Evolutionary conservation across 2,797 vertebrate species (phyloP).

Genomic region (Ataeniobius toweri): DNA sequence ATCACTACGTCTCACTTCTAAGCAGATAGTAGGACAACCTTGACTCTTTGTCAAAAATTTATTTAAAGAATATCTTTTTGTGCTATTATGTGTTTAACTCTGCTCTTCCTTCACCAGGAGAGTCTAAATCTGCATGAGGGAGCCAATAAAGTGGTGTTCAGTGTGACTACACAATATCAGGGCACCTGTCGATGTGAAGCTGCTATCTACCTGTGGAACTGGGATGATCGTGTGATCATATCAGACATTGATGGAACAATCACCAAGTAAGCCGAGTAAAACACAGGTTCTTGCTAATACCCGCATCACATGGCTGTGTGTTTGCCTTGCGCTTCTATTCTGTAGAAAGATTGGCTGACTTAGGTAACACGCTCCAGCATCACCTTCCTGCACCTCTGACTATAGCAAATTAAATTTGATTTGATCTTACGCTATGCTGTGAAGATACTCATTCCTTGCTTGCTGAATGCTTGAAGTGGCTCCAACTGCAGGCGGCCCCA

Average conservation of each 20-base stretch:
- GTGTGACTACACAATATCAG: constrained; percentile 95
- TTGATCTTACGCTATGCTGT: not conserved
- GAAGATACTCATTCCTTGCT: not conserved
- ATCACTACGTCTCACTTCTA: constrained; percentile 88
- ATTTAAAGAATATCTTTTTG: not conserved
- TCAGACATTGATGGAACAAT: constrained; percentile 98
- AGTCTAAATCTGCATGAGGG: constrained; percentile 89
- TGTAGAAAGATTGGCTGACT: not conserved
- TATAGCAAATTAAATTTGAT: not conserved
- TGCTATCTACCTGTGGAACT: constrained; percentile 95
- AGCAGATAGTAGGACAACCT: constrained; percentile 84
- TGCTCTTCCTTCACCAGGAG: constrained; percentile 69
- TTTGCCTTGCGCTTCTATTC: not conserved
- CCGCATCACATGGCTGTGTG: not conserved
- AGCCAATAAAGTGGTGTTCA: constrained; percentile 91
- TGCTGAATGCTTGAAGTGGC: not conserved
- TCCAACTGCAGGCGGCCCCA: not conserved
- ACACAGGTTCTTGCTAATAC: not conserved
- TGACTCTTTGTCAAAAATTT: not conserved
- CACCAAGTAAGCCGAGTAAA: constrained; percentile 95
- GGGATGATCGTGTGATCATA: constrained; percentile 91
- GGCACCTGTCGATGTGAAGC: constrained; percentile 94
- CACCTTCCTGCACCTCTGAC: not conserved
- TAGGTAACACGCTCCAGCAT: not conserved
- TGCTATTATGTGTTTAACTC: not conserved